Evolutionary conservation across 2,888 invertebrate species (phyloP).

Genomic region (Meiosimyza decipiens): DNA sequence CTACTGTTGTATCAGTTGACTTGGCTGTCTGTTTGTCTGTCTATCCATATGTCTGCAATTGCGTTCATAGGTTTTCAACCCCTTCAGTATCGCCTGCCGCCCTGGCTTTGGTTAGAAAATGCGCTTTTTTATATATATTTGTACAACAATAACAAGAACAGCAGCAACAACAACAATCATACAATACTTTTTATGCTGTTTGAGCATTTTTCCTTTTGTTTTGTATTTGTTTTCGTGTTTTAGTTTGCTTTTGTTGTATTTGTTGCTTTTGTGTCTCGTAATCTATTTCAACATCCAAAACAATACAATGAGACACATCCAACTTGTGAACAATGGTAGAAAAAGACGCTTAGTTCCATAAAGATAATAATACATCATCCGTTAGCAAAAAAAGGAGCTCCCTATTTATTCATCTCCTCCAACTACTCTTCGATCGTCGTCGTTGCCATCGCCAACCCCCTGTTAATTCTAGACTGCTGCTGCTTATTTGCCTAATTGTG

Average conservation of each 20-base stretch:
- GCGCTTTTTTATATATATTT: not conserved
- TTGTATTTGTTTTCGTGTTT: slow-evolving; percentile 44
- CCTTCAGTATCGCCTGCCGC: not conserved
- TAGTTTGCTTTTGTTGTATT: slow-evolving; percentile 32
- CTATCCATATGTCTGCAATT: slow-evolving; percentile 12
- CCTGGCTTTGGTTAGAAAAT: not conserved
- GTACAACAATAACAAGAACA: no score
- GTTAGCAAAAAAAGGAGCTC: slow-evolving; percentile 13
- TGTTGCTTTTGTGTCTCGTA: slow-evolving; percentile 38
- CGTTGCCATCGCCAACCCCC: not conserved
- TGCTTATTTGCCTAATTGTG: slow-evolving; percentile 34
- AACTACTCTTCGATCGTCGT: slow-evolving; percentile 26
- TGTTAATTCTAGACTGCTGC: slow-evolving; percentile 21
- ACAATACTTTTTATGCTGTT: no score
- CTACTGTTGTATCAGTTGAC: slow-evolving; percentile 4
- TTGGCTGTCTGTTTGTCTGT: slow-evolving; percentile 3
- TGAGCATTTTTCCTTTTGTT: not conserved
- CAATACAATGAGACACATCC: slow-evolving; percentile 47
- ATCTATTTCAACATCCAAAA: slow-evolving; percentile 36
- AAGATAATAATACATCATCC: slow-evolving; percentile 61
- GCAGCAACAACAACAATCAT: no score
- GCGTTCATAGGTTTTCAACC: slow-evolving; percentile 30
- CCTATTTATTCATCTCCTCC: slow-evolving; percentile 39
- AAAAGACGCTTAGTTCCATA: slow-evolving; percentile 62
- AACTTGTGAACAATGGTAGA: slow-evolving; percentile 57